A percentile compares a stretch with the other conserved stretches of the same genome.
These are phyloP conservation scores for Teleogryllus oceanicus DNA, from an alignment of 2,888 invertebrate genomes.

Conservation along the genomic window DNA sequence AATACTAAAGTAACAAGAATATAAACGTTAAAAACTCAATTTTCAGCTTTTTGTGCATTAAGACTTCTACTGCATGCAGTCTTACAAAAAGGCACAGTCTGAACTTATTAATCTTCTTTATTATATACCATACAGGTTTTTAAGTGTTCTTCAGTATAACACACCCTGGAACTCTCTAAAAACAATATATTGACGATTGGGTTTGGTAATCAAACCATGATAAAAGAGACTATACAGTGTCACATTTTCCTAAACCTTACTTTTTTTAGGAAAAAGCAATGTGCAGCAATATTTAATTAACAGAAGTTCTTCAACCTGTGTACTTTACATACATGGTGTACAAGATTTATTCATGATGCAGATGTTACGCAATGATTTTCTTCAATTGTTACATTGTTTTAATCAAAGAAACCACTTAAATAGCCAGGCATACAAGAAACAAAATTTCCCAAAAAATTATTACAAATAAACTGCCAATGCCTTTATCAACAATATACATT, in stretches of 20 bases:
- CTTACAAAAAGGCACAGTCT: background rate
- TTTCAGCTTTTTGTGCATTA: background rate
- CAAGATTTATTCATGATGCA: no score
- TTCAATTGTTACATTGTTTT: no score
- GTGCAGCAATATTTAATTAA: background rate
- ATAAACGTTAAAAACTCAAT: background rate
- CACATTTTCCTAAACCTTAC: no score
- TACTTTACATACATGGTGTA: background rate
- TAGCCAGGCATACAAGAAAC: background rate
- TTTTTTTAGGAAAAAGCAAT: no score
- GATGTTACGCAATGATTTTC: no score
- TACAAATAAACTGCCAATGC: background rate
- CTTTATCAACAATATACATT: no score
- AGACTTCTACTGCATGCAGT: background rate
- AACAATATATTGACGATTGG: no score
- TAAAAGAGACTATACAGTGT: no score
- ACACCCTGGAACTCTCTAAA: no score
- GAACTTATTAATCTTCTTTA: background rate
- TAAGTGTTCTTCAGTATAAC: background rate
- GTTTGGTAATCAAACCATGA: no score
- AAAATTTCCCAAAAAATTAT: background rate
- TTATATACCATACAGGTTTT: background rate
- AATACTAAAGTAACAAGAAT: background rate
- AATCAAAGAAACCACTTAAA: background rate
- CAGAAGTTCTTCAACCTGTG: conserved; percentile 4